phyloP scores from a whole-genome alignment of 2,888 invertebrate species.

The Chymomyza fuscimana region DNA sequence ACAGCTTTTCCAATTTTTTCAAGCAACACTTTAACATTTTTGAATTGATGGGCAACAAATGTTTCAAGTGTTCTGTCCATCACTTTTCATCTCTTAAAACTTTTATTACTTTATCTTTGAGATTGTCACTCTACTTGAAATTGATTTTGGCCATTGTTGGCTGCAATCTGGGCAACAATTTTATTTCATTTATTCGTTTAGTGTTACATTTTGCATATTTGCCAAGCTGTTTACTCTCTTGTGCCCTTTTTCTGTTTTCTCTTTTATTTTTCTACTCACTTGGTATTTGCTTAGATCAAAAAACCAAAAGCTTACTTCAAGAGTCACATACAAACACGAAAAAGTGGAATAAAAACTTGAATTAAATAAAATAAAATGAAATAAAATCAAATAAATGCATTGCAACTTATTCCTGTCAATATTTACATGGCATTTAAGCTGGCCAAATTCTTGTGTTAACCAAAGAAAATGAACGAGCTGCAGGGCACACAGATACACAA shows the following conservation, averaged over 20 bases:
- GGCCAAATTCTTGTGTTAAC: slow-evolving; percentile 44
- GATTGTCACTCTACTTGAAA: slow-evolving; percentile 14
- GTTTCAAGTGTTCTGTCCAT: neutral
- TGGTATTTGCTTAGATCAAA: slow-evolving; percentile 1
- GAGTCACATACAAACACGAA: neutral
- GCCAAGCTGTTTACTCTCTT: neutral
- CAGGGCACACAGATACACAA: neutral
- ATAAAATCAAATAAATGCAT: slow-evolving; percentile 5
- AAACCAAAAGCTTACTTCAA: slow-evolving; percentile 10
- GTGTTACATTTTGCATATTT: neutral
- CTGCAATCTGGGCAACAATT: neutral
- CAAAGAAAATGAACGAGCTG: slow-evolving; percentile 27
- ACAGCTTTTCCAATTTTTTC: neutral
- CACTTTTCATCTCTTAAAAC: neutral
- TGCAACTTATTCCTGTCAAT: slow-evolving; percentile 29
- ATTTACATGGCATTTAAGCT: slow-evolving; percentile 38
- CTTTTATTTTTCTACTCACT: neutral
- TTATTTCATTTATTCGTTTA: neutral
- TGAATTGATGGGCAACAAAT: neutral
- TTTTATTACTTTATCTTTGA: neutral
- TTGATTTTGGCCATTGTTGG: neutral
- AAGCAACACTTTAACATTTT: slow-evolving; percentile 4
- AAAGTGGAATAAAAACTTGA: neutral
- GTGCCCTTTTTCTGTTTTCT: slow-evolving; percentile 2
- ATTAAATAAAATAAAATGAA: slow-evolving; percentile 13